Evolutionary conservation across 2,113 vertebrate genomes (phyloP).

Genomic region (Gallinago undulata): DNA sequence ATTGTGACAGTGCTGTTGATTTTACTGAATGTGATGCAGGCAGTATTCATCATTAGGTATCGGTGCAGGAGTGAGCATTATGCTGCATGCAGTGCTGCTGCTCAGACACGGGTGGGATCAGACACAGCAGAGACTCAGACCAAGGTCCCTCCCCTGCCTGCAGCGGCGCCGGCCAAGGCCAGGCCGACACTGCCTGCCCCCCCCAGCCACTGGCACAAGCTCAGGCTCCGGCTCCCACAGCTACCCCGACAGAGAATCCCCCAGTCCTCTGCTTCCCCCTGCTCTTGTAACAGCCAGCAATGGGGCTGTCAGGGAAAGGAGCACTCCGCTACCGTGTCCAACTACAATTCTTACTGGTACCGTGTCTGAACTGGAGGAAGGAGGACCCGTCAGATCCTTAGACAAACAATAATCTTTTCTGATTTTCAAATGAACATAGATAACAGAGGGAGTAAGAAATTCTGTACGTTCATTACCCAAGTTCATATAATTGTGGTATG

Average conservation of each 20-base stretch:
- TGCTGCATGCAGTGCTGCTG: too few species aligned
- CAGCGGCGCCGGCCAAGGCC: too few species aligned
- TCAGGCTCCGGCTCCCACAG: neutral
- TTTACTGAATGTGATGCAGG: too few species aligned
- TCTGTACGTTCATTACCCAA: neutral
- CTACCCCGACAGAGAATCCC: neutral
- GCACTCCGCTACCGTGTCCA: neutral
- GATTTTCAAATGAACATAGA: neutral
- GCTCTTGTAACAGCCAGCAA: neutral
- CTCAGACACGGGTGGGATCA: too few species aligned
- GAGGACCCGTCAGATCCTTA: neutral
- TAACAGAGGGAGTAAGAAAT: neutral
- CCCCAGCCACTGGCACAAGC: too few species aligned
- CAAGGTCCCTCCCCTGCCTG: too few species aligned
- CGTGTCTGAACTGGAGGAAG: neutral
- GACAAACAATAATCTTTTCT: neutral
- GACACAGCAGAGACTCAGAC: too few species aligned
- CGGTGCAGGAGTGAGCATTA: too few species aligned
- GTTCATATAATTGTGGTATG: neutral
- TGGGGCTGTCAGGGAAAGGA: neutral
- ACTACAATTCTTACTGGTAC: neutral
- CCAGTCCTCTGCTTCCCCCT: neutral
- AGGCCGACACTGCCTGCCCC: too few species aligned
- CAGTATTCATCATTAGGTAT: too few species aligned
- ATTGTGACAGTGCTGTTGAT: too few species aligned